A percentile compares a stretch with the other conserved stretches of the same genome.
phyloP scores from a whole-genome alignment of 92 coral and sea anemone genomes.

The Siderastrea radians region DNA sequence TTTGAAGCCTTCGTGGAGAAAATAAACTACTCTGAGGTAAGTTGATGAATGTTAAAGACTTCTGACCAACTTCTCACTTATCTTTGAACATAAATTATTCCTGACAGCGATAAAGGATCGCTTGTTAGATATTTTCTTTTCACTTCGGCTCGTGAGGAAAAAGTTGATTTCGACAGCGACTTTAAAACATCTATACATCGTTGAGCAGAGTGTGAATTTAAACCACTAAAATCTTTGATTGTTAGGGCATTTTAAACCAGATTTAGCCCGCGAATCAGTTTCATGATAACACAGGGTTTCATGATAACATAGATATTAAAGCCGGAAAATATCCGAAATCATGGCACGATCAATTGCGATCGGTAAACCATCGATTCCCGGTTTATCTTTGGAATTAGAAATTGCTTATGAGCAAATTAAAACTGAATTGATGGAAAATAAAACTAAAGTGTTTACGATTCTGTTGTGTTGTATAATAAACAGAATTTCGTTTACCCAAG shows the following conservation, averaged over 20 bases:
- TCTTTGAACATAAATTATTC: constrained; percentile 27
- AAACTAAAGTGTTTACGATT: neutral
- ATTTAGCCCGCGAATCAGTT: neutral
- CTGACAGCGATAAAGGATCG: neutral
- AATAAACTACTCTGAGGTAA: constrained; percentile 28
- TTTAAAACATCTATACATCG: neutral
- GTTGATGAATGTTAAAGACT: neutral
- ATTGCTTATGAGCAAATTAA: constrained; percentile 6
- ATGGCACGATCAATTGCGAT: neutral
- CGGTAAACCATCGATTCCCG: neutral
- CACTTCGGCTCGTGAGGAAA: neutral
- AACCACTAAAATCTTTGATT: neutral
- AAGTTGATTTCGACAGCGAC: neutral
- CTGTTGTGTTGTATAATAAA: neutral
- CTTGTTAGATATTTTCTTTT: neutral
- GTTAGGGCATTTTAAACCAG: neutral
- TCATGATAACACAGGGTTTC: neutral
- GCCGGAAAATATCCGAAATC: neutral
- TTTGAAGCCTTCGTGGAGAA: constrained; percentile 27
- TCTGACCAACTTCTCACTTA: neutral
- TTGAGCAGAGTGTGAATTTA: neutral
- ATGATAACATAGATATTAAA: neutral
- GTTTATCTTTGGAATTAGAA: neutral
- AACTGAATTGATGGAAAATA: neutral
- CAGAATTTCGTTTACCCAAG: neutral